A percentile compares a stretch with the other conserved stretches of the same genome.
These are phyloP conservation scores for Procambarus clarkii DNA, from an alignment of 1,140 invertebrate species.

Conservation along the genomic window DNA sequence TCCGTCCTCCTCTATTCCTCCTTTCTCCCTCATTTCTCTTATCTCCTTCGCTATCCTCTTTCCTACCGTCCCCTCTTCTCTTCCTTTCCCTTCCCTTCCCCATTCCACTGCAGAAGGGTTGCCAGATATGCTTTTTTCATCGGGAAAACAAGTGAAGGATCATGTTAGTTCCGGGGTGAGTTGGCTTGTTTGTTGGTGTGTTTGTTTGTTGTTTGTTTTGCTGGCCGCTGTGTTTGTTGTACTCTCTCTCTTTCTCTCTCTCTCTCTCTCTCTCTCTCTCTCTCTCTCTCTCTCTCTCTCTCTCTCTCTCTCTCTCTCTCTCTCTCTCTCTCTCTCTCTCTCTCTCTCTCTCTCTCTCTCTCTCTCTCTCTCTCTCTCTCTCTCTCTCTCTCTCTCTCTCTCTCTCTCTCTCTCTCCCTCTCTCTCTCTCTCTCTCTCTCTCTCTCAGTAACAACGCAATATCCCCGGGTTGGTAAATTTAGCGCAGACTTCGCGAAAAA, in stretches of 20 bases:
- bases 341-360: not conserved
- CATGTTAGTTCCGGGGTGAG: too few relatives aligned
- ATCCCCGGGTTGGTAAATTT: not conserved
- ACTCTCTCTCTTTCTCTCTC: not conserved
- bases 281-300: not conserved
- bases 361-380: not conserved
- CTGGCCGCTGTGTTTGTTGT: not conserved
- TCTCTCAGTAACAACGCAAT: not conserved
- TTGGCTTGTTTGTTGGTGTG: too few relatives aligned
- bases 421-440: not conserved
- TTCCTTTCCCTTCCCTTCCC: too few relatives aligned
- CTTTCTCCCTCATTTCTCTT: too few relatives aligned
- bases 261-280: not conserved
- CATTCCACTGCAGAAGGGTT: too few relatives aligned
- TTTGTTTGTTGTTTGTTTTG: too few relatives aligned
- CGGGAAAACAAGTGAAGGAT: too few relatives aligned
- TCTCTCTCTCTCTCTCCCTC: not conserved
- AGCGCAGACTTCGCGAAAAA: not conserved
- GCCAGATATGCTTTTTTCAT: too few relatives aligned
- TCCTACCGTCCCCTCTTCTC: too few relatives aligned
- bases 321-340: not conserved
- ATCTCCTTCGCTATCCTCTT: too few relatives aligned
- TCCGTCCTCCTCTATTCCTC: too few relatives aligned
- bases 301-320: not conserved
- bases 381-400: not conserved